Evolutionary conservation across 2,113 vertebrate species (phyloP).

Genomic region (Reinhardtius hippoglossoides): DNA sequence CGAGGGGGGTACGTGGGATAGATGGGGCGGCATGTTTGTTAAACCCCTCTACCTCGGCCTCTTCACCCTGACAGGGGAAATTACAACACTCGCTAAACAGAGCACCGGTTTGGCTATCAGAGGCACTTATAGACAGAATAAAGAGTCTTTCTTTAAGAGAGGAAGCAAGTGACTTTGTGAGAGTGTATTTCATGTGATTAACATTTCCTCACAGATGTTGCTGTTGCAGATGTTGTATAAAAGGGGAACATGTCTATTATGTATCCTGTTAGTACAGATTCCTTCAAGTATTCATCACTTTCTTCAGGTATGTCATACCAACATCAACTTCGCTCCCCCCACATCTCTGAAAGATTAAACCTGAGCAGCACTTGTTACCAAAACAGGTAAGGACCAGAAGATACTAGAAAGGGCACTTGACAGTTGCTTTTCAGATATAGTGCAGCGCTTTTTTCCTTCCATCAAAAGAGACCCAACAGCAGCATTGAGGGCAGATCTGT

Average conservation of each 20-base stretch:
- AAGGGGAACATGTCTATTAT: not conserved
- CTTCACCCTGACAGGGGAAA: slow-evolving; percentile 17
- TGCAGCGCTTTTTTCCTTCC: not conserved
- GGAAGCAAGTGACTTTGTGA: too few relatives aligned
- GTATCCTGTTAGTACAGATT: not conserved
- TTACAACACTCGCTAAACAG: slow-evolving; percentile 9
- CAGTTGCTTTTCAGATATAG: slow-evolving; percentile 55
- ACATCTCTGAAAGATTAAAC: slow-evolving; percentile 7
- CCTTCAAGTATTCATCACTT: not conserved
- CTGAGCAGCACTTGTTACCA: not conserved
- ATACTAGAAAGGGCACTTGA: slow-evolving; percentile 36
- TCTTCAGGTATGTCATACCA: slow-evolving; percentile 2
- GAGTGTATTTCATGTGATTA: not conserved
- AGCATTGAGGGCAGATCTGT: slow-evolving; percentile 48
- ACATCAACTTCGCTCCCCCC: not conserved
- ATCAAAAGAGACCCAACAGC: slow-evolving; percentile 55
- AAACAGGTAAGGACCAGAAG: slow-evolving; percentile 46
- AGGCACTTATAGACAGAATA: slow-evolving; percentile 13
- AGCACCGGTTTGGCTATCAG: slow-evolving; percentile 13
- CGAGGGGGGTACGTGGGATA: not conserved
- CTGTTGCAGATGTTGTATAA: not conserved
- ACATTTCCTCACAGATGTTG: not conserved
- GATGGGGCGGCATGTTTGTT: slow-evolving; percentile 12
- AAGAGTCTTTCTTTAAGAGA: too few relatives aligned
- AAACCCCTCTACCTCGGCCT: slow-evolving; percentile 18